Percentiles rank a stretch among this genome's conserved stretches.
phyloP scores from a whole-genome alignment of 53 echinoderm and acorn worm genomes.

The Crossaster papposus region DNA sequence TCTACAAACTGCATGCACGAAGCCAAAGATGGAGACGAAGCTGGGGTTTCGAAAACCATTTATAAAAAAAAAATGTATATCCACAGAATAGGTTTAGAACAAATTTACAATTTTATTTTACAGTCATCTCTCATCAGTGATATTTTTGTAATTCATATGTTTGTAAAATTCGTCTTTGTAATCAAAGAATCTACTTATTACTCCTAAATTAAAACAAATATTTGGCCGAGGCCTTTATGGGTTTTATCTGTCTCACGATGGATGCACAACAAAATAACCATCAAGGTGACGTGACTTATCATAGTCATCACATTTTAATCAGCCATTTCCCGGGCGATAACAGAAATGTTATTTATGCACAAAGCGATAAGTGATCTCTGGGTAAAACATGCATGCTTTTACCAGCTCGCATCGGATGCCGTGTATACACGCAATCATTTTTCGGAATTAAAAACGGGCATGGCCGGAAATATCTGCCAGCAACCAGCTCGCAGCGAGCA shows the following conservation, averaged over 20 bases:
- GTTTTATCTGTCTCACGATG: background rate
- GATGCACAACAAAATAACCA: background rate
- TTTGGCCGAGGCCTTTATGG: background rate
- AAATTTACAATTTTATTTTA: too few species aligned
- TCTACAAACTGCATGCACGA: too few species aligned
- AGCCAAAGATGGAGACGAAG: too few species aligned
- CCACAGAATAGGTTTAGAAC: too few species aligned
- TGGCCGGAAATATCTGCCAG: too few species aligned
- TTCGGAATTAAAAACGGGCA: too few species aligned
- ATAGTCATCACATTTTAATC: background rate
- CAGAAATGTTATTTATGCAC: background rate
- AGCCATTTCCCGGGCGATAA: conserved; percentile 5
- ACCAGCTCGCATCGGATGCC: too few species aligned
- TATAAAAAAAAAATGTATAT: too few species aligned
- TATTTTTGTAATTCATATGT: background rate
- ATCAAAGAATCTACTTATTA: background rate
- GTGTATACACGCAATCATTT: too few species aligned
- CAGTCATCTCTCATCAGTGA: too few species aligned
- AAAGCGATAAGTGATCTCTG: background rate
- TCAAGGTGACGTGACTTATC: background rate
- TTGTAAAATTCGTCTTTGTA: background rate
- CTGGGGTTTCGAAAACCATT: too few species aligned
- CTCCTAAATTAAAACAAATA: background rate
- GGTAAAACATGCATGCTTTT: background rate
- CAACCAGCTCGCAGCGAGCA: too few species aligned